phyloP scores from a whole-genome alignment of 2,888 invertebrate genomes.

The Euclidia mi region DNA sequence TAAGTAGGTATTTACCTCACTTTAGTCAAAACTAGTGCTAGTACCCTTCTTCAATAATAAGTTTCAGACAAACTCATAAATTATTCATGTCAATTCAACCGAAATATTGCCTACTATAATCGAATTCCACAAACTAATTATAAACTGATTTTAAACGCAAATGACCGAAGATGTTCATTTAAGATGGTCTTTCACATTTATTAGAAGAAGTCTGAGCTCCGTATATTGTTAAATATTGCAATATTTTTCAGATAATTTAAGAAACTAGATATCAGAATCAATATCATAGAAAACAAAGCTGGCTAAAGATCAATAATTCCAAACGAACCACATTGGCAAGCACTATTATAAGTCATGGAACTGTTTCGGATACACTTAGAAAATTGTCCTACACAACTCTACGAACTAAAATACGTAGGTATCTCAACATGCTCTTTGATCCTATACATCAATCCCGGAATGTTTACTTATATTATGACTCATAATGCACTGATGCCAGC shows the following conservation, averaged over 20 bases:
- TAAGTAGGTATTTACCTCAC: too few species aligned
- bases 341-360: constrained; percentile 46
- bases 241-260: too few species aligned
- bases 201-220: too few species aligned
- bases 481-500: constrained; percentile 77
- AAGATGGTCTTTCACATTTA: too few species aligned
- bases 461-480: constrained; percentile 45
- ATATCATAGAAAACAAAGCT: too few species aligned
- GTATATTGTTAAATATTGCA: too few species aligned
- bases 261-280: too few species aligned
- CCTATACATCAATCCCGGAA: constrained; percentile 44
- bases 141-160: too few species aligned
- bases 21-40: background rate
- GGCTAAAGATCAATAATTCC: constrained; percentile 22
- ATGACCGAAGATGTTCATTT: too few species aligned
- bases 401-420: constrained; percentile 59
- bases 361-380: constrained; percentile 29
- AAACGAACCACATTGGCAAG: constrained; percentile 47
- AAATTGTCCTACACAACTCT: constrained; percentile 52
- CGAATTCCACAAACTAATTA: background rate
- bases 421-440: constrained; percentile 67
- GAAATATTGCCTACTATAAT: constrained; percentile 9
- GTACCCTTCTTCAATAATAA: background rate
- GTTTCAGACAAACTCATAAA: background rate
- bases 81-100: constrained; percentile 7